Percentiles rank a stretch among this genome's conserved stretches.
Conservation (phyloP, 2,888 invertebrate genomes). For the Palloptera scutellata region DNA sequence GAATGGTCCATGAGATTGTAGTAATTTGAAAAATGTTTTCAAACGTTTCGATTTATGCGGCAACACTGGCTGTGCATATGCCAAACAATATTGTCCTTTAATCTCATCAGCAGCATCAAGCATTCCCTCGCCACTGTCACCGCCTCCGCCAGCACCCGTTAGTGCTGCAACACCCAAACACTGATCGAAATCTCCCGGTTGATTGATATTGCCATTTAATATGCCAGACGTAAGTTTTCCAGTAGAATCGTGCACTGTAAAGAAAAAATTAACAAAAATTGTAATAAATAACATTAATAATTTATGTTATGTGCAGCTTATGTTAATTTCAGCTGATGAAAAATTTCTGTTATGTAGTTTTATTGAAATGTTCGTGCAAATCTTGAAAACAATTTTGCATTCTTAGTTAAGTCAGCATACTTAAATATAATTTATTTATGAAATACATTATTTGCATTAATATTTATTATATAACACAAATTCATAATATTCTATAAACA, state of each 20-base stretch:
- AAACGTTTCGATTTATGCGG: conserved; percentile 65
- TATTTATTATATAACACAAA: too few relatives aligned
- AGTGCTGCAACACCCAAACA: conserved; percentile 48
- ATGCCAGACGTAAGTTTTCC: conserved; percentile 74
- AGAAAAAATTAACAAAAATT: conserved; percentile 23
- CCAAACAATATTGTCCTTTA: conserved; percentile 72
- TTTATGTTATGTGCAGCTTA: neutral
- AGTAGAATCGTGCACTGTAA: conserved; percentile 72
- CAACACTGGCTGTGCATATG: conserved; percentile 69
- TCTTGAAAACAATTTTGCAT: neutral
- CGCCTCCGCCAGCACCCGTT: conserved; percentile 24
- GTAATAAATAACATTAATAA: conserved; percentile 4
- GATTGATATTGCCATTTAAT: conserved; percentile 73
- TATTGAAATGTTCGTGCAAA: neutral
- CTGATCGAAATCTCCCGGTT: conserved; percentile 69
- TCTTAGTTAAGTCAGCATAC: neutral
- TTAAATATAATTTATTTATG: too few relatives aligned
- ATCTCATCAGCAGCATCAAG: conserved; percentile 29
- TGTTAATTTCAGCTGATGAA: neutral
- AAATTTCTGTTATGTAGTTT: neutral
- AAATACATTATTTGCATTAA: too few relatives aligned
- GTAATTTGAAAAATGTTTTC: conserved; percentile 65
- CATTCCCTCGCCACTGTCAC: conserved; percentile 34
- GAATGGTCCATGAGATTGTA: conserved; percentile 72
- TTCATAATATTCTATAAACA: too few relatives aligned